Base-by-base conservation (phyloP, 2,888 invertebrate genomes). In the Tiliacea citrago region DNA sequence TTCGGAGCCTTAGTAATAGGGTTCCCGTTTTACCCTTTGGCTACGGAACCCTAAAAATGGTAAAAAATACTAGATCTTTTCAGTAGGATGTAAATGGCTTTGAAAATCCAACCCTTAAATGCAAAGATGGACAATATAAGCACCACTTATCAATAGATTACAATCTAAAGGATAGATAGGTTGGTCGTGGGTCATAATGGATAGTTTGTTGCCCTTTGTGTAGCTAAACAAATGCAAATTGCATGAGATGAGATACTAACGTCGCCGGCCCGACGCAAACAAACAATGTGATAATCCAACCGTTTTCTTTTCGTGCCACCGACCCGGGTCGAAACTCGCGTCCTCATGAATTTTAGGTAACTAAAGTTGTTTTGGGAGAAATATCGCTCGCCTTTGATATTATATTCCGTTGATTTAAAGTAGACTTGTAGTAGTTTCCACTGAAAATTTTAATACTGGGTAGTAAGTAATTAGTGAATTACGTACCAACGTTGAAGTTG, bases 181-280 rank as follows among this genome's bases (percentile, higher is more conserved):
- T 73, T 68, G 81, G 68, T 79, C 62, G 82, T n/a, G 61, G 70
- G 73, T 69, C 51, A 68, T 79, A 84, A 82, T 73, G 57, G 65
- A 82, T 80, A 82, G 77, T 87, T 83, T 80, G 81, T 76, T 79
- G 70, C 69, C 75, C 82, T 87, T 88, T 86, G 83, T 88, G 76
- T 73, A 76, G 69, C 79, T 84, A 82, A 86, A 88, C 82, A 84
- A 86, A 87, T 88, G 86, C 85, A 86, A 86, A 88, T 88, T 86
- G 78, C 77, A 79, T 69, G 73, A 80, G 77, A 83, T 83, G 73
- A 81, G 77, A 79, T 81, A 90, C 88, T 90, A 80, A 90, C 88
- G 81, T 85, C 89, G 84, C 77, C 49, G 88, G 9, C 88, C 79
- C 89, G 82, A 88, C 76, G 75, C 89, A 88, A 45, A 90, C 90